Percentiles rank a stretch among this genome's conserved stretches.
phyloP scores from a whole-genome alignment of 2,113 vertebrate genomes.

The Rattus norvegicus region DNA sequence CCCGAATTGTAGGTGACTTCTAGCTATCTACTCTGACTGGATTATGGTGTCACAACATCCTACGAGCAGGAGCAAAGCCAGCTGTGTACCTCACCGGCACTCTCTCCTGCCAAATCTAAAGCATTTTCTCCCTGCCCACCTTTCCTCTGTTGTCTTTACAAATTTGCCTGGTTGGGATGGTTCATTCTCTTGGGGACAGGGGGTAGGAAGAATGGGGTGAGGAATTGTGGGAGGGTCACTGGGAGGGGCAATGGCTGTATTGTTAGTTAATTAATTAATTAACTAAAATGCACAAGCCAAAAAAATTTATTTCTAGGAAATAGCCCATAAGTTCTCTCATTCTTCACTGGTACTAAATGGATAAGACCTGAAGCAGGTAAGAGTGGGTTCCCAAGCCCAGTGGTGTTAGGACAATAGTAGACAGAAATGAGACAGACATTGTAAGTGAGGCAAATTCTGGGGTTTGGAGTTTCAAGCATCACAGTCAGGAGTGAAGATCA shows the following conservation, averaged over 20 bases:
- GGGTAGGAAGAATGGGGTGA: too few species aligned
- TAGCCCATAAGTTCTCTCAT: background rate
- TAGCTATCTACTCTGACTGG: background rate
- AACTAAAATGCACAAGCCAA: too few species aligned
- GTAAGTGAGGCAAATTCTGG: too few species aligned
- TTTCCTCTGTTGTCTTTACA: background rate
- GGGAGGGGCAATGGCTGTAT: too few species aligned
- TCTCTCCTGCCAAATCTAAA: background rate
- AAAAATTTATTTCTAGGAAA: background rate
- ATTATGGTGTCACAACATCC: background rate
- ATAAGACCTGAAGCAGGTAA: background rate
- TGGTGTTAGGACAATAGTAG: background rate
- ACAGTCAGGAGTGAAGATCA: too few species aligned
- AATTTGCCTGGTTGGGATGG: too few species aligned
- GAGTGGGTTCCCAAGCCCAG: too few species aligned
- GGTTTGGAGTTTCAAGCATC: rapidly evolving
- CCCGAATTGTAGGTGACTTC: background rate
- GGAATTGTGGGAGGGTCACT: too few species aligned
- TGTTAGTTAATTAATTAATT: too few species aligned
- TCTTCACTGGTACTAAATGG: background rate
- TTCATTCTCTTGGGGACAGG: too few species aligned
- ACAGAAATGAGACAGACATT: background rate
- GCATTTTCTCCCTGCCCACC: background rate
- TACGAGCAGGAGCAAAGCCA: background rate
- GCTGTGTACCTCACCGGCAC: background rate